Percentiles rank a stretch among this genome's conserved stretches.
Conservation (phyloP, 2,888 invertebrate species). For the Axea sp. region DNA sequence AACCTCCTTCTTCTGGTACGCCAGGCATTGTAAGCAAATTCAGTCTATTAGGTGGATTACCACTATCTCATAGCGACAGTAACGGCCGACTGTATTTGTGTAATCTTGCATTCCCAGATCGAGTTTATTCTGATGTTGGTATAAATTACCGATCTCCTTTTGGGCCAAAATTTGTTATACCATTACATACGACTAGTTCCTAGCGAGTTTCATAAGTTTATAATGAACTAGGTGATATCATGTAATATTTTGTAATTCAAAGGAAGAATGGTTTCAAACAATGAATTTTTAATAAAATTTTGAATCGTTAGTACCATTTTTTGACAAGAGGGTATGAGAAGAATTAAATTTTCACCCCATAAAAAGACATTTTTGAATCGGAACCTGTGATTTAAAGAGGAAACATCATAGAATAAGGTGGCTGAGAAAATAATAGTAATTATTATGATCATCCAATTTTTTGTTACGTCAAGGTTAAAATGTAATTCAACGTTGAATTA, state of each 20-base stretch:
- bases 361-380: neutral
- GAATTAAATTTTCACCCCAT: neutral
- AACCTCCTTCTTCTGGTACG: conserved; percentile 86
- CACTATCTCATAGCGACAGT: conserved; percentile 83
- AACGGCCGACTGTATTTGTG: conserved; percentile 90
- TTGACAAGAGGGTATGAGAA: conserved; percentile 2
- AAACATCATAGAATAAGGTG: neutral
- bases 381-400: neutral
- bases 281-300: neutral
- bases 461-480: conserved; percentile 1
- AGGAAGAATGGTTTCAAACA: neutral
- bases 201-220: conserved; percentile 70
- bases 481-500: conserved; percentile 33
- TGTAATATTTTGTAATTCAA: neutral
- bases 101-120: conserved; percentile 90
- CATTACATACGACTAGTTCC: conserved; percentile 81
- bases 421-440: too few species aligned
- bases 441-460: too few species aligned
- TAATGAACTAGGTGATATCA: too few species aligned
- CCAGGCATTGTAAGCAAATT: conserved; percentile 84
- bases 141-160: conserved; percentile 92
- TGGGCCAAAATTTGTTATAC: conserved; percentile 89
- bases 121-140: conserved; percentile 87
- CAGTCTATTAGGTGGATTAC: conserved; percentile 86
- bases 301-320: neutral